Evolutionary conservation across 2,888 invertebrate species (phyloP), one percentile per base, ranked within the genome.

Genomic region (Mylabris sibirica): DNA sequence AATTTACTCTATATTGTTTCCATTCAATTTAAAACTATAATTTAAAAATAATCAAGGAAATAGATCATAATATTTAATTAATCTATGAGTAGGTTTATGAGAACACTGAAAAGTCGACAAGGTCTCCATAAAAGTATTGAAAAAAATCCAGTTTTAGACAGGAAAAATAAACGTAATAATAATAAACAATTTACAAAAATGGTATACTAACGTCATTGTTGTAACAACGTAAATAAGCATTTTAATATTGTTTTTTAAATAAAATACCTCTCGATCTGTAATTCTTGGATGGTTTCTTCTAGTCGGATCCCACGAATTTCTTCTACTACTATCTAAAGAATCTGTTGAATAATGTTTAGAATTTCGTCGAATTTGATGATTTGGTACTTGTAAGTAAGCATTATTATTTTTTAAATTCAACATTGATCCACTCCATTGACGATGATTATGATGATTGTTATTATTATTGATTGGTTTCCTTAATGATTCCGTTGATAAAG

Each of bases 221-320:
- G 2, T 35, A n/a, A n/a, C 3, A 41, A 14, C 0, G 14, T 3
- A 41, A 41, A 17, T n/a, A 44, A 17, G 5, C 17, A 17, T 38
- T 14, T n/a, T n/a, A n/a, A n/a, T n/a, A n/a, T n/a, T n/a, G n/a
- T n/a, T n/a, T n/a, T 14, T 38, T 14, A 12, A 3, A 12, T 12
- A 9, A 35, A 35, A 38, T 67, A 72, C 72, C 72, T 81, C 82
- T 71, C 89, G 90, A 74, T 90, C 72, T 0, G 88, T 84, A 57
- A 90, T 89, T 20, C 89, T 87, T n/a, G 90, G 89, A 76, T 89
- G 89, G 14, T 89, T 89, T 70, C 91, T 86, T 72, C 91, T 87
- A 65, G 88, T 89, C 1, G 89, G 87, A 77, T 92, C 92, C 92
- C 91, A 92, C 61, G 90, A 89, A 77, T 89, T 89, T 72, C 92